Conservation (phyloP, 2,113 vertebrate genomes). For the Ictalurus punctatus region DNA sequence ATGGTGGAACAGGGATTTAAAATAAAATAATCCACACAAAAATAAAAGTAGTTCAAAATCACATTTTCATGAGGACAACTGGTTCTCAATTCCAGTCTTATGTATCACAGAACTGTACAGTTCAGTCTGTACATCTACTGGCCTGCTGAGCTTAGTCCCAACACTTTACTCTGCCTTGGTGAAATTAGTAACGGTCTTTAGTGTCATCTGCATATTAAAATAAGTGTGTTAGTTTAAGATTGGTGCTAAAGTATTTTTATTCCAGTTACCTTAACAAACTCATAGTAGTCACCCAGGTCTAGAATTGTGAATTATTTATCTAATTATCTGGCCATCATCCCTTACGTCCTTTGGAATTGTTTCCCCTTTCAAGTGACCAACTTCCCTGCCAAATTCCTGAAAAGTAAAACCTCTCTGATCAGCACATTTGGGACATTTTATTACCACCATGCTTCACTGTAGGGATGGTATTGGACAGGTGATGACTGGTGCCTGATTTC, state of each 20-base stretch:
- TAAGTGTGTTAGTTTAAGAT: not conserved
- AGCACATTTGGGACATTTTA: slow-evolving; percentile 53
- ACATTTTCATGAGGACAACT: not conserved
- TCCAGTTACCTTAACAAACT: not conserved
- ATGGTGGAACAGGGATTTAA: not conserved
- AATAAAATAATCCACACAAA: not conserved
- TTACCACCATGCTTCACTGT: slow-evolving; percentile 18
- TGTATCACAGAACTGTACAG: not conserved
- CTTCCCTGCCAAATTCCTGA: slow-evolving; percentile 5
- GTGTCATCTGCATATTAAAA: not conserved
- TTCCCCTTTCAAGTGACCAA: slow-evolving; percentile 14
- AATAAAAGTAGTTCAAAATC: slow-evolving; percentile 1
- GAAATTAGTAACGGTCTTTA: not conserved
- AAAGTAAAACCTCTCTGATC: slow-evolving; percentile 1
- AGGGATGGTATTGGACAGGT: too few species aligned
- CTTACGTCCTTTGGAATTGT: not conserved
- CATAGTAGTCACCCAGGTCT: not conserved
- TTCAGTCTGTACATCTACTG: not conserved
- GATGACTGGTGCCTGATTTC: too few species aligned
- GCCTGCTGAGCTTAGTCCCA: not conserved
- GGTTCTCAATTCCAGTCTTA: not conserved
- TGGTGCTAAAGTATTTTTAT: not conserved
- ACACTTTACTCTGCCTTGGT: not conserved
- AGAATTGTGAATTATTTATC: not conserved
- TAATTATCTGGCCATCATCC: not conserved